Evolutionary conservation across 2,888 invertebrate genomes (phyloP).

Genomic region (Serripes groenlandicus): DNA sequence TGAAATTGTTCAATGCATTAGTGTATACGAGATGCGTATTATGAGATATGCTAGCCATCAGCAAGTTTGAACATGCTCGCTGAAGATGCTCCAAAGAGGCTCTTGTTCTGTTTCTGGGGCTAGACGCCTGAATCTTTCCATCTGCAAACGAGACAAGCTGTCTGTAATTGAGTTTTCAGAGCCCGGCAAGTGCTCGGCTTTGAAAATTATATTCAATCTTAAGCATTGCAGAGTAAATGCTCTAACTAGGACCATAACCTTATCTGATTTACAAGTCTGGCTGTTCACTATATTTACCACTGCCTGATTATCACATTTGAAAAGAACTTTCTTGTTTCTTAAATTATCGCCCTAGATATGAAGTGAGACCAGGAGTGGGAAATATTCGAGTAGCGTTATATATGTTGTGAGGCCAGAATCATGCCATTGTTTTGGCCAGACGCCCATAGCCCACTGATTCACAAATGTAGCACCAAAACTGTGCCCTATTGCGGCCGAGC

Average conservation of each 20-base stretch:
- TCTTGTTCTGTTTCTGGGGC: constrained; percentile 30
- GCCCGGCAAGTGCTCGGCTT: constrained; percentile 25
- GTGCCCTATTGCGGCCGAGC: constrained; percentile 26
- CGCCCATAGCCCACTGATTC: not conserved
- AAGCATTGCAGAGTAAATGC: constrained; percentile 32
- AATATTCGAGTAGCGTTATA: constrained; percentile 40
- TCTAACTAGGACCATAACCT: constrained; percentile 32
- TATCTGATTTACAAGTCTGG: constrained; percentile 42
- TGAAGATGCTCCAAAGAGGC: constrained; percentile 30
- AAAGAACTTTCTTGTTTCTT: constrained; percentile 36
- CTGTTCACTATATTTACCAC: constrained; percentile 35
- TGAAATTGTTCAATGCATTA: constrained; percentile 1
- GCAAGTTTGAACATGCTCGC: constrained; percentile 4
- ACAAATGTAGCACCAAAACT: constrained; percentile 42
- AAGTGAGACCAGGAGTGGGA: constrained; percentile 25
- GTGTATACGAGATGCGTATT: constrained; percentile 24
- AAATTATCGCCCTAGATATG: constrained; percentile 31
- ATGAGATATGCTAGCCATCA: constrained; percentile 12
- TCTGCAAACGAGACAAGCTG: constrained; percentile 27
- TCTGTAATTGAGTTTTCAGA: constrained; percentile 11
- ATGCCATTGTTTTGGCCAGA: constrained; percentile 36
- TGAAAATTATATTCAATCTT: constrained; percentile 31
- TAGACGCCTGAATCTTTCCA: constrained; percentile 8
- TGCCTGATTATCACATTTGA: constrained; percentile 42
- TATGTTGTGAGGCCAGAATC: constrained; percentile 22